Evolutionary conservation across 2,888 invertebrate species (phyloP).

Genomic region (Polyommatus icarus): DNA sequence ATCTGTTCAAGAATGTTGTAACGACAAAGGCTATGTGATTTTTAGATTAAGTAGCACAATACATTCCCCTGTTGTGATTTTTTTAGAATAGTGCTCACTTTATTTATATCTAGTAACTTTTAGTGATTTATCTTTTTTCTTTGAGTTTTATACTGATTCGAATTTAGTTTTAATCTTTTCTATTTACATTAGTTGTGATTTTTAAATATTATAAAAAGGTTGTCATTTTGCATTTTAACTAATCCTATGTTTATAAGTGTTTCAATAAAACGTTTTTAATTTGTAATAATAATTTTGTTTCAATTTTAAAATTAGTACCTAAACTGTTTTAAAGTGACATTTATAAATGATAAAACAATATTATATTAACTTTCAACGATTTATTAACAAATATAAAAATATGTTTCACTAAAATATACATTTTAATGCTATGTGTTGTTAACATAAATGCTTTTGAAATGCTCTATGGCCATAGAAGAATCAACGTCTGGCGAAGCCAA

Average conservation of each 20-base stretch:
- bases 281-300: background rate
- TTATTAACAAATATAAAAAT: slow-evolving; percentile 11
- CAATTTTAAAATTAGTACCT: background rate
- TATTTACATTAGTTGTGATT: slow-evolving; percentile 44
- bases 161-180: slow-evolving; percentile 48
- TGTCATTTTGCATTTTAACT: slow-evolving; percentile 21
- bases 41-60: slow-evolving; percentile 69
- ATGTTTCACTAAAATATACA: background rate
- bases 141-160: slow-evolving; percentile 44
- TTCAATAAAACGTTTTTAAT: slow-evolving; percentile 24
- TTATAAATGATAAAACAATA: background rate
- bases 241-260: slow-evolving; percentile 18
- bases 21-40: slow-evolving; percentile 67
- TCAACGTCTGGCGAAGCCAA: too few species aligned
- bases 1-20: slow-evolving; percentile 19
- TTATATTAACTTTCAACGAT: background rate
- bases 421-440: background rate
- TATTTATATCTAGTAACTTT: slow-evolving; percentile 46
- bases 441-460: background rate
- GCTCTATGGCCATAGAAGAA: background rate
- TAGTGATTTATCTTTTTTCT: slow-evolving; percentile 47
- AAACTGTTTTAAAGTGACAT: background rate
- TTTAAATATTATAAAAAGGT: slow-evolving; percentile 5
- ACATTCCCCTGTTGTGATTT: slow-evolving; percentile 77
- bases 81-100: slow-evolving; percentile 58